Evolutionary conservation across 2,888 invertebrate species (phyloP).

Genomic region (Alloplasta piceator): DNA sequence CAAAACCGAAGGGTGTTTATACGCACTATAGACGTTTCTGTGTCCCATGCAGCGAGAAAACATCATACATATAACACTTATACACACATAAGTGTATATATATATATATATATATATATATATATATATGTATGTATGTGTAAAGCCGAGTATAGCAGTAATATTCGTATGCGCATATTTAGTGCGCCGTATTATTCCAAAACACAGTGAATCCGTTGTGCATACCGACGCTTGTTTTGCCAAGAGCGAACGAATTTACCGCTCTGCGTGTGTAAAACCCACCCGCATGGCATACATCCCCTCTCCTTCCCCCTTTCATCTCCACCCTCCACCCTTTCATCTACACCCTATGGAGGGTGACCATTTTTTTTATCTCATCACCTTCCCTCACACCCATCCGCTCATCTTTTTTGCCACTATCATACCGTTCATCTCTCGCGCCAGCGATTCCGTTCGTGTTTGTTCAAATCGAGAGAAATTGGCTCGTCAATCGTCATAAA

Average conservation of each 20-base stretch:
- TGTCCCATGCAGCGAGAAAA: slow-evolving; percentile 28
- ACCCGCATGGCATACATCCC: slow-evolving; percentile 48
- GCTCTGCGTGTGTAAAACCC: slow-evolving; percentile 65
- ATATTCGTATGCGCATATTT: slow-evolving; percentile 78
- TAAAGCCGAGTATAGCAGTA: slow-evolving; percentile 67
- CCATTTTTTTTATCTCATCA: not conserved
- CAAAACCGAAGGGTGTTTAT: slow-evolving; percentile 66
- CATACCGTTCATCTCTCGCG: no score
- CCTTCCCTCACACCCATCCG: no score
- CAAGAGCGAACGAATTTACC: slow-evolving; percentile 69
- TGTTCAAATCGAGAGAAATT: no score
- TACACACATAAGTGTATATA: slow-evolving; percentile 12
- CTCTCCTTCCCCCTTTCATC: slow-evolving; percentile 22
- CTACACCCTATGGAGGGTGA: slow-evolving; percentile 9
- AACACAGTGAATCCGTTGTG: slow-evolving; percentile 69
- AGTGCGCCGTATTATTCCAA: slow-evolving; percentile 74
- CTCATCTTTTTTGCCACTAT: not conserved
- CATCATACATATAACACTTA: slow-evolving; percentile 6
- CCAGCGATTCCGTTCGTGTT: no score
- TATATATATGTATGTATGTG: not conserved
- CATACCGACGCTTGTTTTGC: slow-evolving; percentile 68
- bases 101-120: not conserved
- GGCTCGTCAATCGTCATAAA: no score
- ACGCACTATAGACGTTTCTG: slow-evolving; percentile 38
- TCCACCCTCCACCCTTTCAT: not conserved